Evolutionary conservation across 2,113 vertebrate species (phyloP), one percentile per base, ranked within the genome.

Genomic region (Zootoca vivipara): DNA sequence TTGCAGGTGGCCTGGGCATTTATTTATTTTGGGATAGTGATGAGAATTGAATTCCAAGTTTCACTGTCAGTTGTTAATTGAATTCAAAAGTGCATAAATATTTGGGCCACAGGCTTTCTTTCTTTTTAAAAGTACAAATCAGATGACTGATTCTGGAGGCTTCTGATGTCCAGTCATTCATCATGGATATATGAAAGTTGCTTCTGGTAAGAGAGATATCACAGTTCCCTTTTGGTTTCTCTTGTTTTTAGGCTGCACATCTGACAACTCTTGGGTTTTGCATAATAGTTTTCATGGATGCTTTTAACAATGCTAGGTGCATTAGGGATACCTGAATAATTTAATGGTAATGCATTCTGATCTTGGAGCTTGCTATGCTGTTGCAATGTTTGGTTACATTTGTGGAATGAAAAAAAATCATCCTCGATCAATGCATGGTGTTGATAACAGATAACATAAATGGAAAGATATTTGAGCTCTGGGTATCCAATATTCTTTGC

Each of bases 391-490:
- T 15, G 10, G 70, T 12, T 92, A 18, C 75, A 72, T 90, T 2
- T 64, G 40, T 89, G 6, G 13, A 26, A 0, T 0, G 0, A 0
- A 74, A 3, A 3, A 64, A 74, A 87, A 65, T 73, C 89, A 89
- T 89, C 84, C 88, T 56, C 74, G 2, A 72, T 84, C 42, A 2
- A 83, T 77, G 58, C 90, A 91, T 92, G 87, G 83, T 85, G 89
- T 42, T 72, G 33, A 3, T 92, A 90, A 93, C 73, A 91, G 89
- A 88, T 92, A 90, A 89, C 83, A 81, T 82, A 87, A 74, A 88
- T 85, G 86, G 46, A 85, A 86, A 85, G 28, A 7, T 13, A 30
- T 1, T 16, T 12, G 92, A 91, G 83, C 85, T 79, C 85, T 35
- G 90, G 52, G 89, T 91, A 64, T 93, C 88, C 38, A 35, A 67